Evolutionary conservation across 2,113 vertebrate genomes (phyloP).

Genomic region (Erpornis zantholeuca): DNA sequence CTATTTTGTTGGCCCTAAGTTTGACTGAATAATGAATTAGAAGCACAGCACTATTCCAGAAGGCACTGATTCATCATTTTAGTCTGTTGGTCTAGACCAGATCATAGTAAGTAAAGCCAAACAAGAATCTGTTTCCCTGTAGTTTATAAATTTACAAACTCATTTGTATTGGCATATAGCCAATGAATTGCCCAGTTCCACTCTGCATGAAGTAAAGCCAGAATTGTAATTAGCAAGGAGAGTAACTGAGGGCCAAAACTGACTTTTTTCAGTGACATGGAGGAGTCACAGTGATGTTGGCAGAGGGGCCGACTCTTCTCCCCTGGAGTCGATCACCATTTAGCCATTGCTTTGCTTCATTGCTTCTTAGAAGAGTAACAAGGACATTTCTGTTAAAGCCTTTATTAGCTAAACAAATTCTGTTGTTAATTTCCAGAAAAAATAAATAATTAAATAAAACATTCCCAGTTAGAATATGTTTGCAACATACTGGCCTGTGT

Average conservation of each 20-base stretch:
- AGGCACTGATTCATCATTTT: neutral
- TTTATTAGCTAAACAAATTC: slow-evolving; percentile 13
- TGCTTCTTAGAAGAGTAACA: neutral
- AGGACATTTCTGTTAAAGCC: neutral
- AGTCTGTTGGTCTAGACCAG: neutral
- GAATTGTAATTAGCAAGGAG: neutral
- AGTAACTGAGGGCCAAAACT: neutral
- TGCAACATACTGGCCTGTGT: neutral
- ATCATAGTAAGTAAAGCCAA: slow-evolving; percentile 11
- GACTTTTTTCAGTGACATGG: neutral
- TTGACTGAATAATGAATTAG: slow-evolving; percentile 32
- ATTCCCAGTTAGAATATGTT: neutral
- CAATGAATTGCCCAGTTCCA: neutral
- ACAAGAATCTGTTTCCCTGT: neutral
- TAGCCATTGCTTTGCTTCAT: neutral
- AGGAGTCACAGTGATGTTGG: neutral
- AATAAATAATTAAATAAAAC: neutral
- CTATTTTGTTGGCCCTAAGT: slow-evolving; percentile 22
- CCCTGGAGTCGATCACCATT: rapidly evolving
- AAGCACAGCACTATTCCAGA: neutral
- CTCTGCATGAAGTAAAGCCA: neutral
- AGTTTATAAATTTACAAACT: neutral
- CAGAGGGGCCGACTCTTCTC: neutral
- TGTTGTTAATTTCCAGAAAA: neutral
- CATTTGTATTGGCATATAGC: neutral